Evolutionary conservation across 2,113 vertebrate species (phyloP), one percentile per base, ranked within the genome.

Genomic region (Channa argus): DNA sequence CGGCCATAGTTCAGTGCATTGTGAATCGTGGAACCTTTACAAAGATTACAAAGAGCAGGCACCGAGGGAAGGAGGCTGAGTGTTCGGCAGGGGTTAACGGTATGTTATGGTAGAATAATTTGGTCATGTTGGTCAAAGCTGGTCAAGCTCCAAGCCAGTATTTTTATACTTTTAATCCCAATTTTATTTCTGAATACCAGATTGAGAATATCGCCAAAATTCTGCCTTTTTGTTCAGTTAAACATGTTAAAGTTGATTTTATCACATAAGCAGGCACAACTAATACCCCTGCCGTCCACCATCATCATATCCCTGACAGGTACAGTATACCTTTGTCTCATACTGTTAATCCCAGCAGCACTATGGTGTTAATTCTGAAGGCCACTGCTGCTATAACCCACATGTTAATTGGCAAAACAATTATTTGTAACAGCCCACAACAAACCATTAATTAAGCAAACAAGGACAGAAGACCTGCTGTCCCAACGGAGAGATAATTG

Each of bases 391-490:
- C 61, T 46, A n/a, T 5, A 59, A 52, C 71, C 66, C 12, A 60
- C 72, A 38, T 72, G 75, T 69, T 85, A 85, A 90, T 80, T 84
- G 60, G 44, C 46, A 62, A 37, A 85, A 75, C 51, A 82, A 70
- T 82, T 77, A 69, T 51, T 24, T 33, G 39, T 65, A 80, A 62
- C 62, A 54, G 51, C 58, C 74, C 54, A 72, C 63, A 73, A 85
- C 71, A 79, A 77, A 67, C 76, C 82, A 77, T 68, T 88, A 77
- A 84, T 86, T 80, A 86, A 63, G 34, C 51, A 63, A 79, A 88
- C 77, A 74, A 11, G 59, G 49, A 58, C 24, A 13, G n/a, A 52
- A 63, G 63, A 46, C 51, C 14, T 15, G 63, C 51, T 7, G 9
- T 47, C 49, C 41, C 77, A 61, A 66, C 72, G 61, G 14, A 45